Base-by-base conservation (phyloP, 2,797 vertebrate species). In the Apodemus agrarius region DNA sequence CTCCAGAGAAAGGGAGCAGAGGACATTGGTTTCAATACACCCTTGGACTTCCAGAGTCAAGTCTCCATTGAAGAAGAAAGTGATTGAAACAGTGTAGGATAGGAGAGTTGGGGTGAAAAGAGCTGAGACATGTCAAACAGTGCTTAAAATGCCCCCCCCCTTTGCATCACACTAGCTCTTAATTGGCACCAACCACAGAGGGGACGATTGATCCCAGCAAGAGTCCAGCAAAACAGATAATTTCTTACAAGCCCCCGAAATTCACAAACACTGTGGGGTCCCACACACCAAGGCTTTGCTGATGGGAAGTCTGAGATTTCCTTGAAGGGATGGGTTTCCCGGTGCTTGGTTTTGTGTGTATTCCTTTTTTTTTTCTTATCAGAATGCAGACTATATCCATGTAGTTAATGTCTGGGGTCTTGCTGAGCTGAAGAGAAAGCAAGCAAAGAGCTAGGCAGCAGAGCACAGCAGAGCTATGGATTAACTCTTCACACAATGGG, bases 161-260 rank as follows among this genome's bases (percentile, higher is more conserved):
- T 98, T 98, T 98, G 96, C 97, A 98, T 98, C 97, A 98, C 87
- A 97, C 96, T 95, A 96, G 97, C 97, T 98, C 96, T 98, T 99
- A 98, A 99, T 98, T 99, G 98, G 98, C 98, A 98, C 98, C 98
- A 98, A 98, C 98, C 97, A 98, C 17, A 1, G 98, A 98, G 98
- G 98, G 97, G 96, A 96, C 98, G 98, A 98, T 98, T 98, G 98
- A 98, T 98, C 98, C 97, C 98, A 98, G 98, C 97, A 75, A 98
- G 98, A 86, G 97, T 97, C 97, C 97, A 7, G 97, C 97, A 98
- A 98, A 98, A 98, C 96, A 98, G 98, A 98, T 98, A 98, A 98
- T 98, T 98, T 98, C 97, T 98, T 79, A 0, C 94, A 97, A 95
- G 96, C 96, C 86, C 98, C 98, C 98, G 95, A 98, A 98, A 98